Evolutionary conservation across 2,888 invertebrate genomes (phyloP), one percentile per base, ranked within the genome.

Genomic region (Eurytoma adleriae): DNA sequence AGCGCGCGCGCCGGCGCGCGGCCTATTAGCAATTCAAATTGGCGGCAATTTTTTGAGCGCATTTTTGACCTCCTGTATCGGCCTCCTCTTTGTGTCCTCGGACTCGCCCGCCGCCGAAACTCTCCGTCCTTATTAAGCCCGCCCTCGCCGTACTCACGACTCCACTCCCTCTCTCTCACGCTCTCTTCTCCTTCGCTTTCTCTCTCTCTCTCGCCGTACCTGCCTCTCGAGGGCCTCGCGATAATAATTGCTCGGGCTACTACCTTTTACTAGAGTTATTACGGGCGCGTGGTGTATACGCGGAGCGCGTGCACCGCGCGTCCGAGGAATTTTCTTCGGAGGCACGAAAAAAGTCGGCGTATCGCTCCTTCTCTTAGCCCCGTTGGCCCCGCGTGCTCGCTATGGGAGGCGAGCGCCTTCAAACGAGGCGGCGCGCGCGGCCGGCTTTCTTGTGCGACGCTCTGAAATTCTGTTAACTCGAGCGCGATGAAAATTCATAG

Each of bases 51-150:
- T 90, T 90, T 90, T 90, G 88, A 90, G 89, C 89, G 89, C 90
- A 90, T 90, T 90, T 90, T 90, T 90, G 90, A 90, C 90, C 90
- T 90, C 90, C 90, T 90, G 88, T 89, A 90, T 90, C 90, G 90
- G 88, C 83, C 84, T 84, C 81, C 84, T 84, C 86, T 86, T 85
- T 86, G 85, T 86, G 85, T 84, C 83, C 77, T 83, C 84, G 84
- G 72, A 68, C 72, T 68, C 76, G 62, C 66, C 52, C 20, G 52
- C 66, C 50, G n/a, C 52, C 64, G 40, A 88, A 90, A 90, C 89
- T 87, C 78, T 89, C 81, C 87, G 85, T 86, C 89, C 90, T 90
- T 90, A 90, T 90, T 90, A 90, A 90, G 89, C 86, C 88, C 89
- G 87, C 90, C 90, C 90, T 89, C 89, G 84, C 89, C 89, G 88